Evolutionary conservation across 2,797 vertebrate genomes (phyloP), one percentile per base, ranked within the genome.

Genomic region (Pangasius djambal): DNA sequence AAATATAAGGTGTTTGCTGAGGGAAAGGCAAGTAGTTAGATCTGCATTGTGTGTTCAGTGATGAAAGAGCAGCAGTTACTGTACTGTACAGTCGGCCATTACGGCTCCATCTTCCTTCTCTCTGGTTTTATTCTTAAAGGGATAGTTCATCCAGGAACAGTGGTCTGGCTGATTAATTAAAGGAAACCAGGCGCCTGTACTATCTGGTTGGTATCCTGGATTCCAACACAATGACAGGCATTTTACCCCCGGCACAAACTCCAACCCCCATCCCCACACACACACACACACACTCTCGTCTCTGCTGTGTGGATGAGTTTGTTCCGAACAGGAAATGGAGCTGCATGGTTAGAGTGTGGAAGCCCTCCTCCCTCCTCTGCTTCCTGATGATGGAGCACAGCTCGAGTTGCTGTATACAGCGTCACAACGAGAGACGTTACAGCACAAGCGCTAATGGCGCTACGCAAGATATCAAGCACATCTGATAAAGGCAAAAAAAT

Each of bases 241-340:
- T 65, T 83, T n/a, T 48, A 48, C 59, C 82, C 37, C 7, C 13
- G 1, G 25, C 34, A 83, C 15, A 28, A 65, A 25, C 31, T 59
- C 52, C 31, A 37, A 7, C 4, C 28, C 7, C 0, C 50, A 8
- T n/a, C 13, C 74, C 25, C 44, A 13, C 74, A 48, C 75, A 77
- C 22, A 52, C 48, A 7, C 75, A 15, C 75, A 7, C 6, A 0
- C 75, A 2, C n/a, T 1, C 16, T 4, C 9, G 0, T 55, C n/a
- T 82, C 9, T 59, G 55, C 78, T 82, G 78, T 57, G 34, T 82
- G 55, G 79, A 61, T 83, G 57, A 63, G 79, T 83, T 83, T 40
- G 34, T 63, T 83, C 79, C 22, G 22, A 83, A 83, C 57, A 83
- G 79, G 79, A 83, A 83, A 61, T 44, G 57, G 25, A 83, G 34